phyloP scores from a whole-genome alignment of 1,140 invertebrate species.

The Drosophila funebris region DNA sequence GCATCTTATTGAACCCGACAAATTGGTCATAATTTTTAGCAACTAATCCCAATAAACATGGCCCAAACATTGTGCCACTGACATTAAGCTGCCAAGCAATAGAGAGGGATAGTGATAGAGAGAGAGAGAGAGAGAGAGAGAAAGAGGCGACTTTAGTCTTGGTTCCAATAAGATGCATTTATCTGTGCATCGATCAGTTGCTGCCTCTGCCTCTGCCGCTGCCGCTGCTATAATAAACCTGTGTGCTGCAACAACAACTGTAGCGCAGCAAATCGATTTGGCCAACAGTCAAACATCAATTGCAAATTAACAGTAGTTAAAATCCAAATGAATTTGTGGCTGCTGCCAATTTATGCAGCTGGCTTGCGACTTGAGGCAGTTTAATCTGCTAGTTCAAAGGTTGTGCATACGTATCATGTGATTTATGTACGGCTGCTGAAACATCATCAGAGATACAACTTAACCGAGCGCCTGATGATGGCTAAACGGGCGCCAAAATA shows the following conservation, averaged over 20 bases:
- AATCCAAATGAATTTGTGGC: constrained; percentile 52
- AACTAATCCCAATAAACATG: constrained; percentile 83
- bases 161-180: constrained; percentile 73
- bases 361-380: constrained; percentile 20
- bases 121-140: neutral
- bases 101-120: constrained; percentile 1
- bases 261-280: constrained; percentile 60
- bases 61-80: constrained; percentile 77
- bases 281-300: constrained; percentile 66
- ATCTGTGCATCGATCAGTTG: constrained; percentile 73
- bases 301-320: constrained; percentile 72
- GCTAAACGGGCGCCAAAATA: constrained; percentile 33
- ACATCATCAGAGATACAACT: constrained; percentile 24
- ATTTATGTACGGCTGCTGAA: constrained; percentile 33
- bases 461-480: constrained; percentile 9
- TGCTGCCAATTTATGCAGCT: constrained; percentile 58
- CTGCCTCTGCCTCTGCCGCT: neutral
- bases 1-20: constrained; percentile 77
- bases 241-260: constrained; percentile 36
- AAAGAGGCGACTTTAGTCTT: constrained; percentile 4
- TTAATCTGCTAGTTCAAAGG: constrained; percentile 47
- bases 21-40: constrained; percentile 82
- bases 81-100: constrained; percentile 72
- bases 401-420: constrained; percentile 25
- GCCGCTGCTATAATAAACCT: constrained; percentile 3